phyloP scores from a whole-genome alignment of 2,888 invertebrate species.

The Microdon myrmicae region DNA sequence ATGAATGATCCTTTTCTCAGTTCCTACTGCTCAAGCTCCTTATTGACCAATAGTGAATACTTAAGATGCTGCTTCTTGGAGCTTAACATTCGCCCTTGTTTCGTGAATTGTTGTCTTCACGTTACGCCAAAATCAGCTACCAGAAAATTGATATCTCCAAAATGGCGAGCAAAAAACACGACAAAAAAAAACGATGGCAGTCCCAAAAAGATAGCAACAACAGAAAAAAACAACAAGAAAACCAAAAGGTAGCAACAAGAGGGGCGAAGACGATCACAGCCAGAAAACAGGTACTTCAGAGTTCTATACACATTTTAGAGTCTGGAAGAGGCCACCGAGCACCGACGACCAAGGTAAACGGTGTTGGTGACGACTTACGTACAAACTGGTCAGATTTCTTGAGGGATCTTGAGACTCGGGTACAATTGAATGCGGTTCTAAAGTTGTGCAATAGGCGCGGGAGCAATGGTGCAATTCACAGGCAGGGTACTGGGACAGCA shows the following conservation, averaged over 20 bases:
- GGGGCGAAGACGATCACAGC: slow-evolving; percentile 27
- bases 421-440: slow-evolving; percentile 36
- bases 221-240: slow-evolving; percentile 7
- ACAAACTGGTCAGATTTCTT: slow-evolving; percentile 37
- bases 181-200: no score
- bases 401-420: slow-evolving; percentile 27
- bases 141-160: slow-evolving; percentile 41
- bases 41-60: slow-evolving; percentile 9
- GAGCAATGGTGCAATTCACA: no score
- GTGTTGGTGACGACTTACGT: slow-evolving; percentile 18
- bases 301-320: background rate
- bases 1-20: no score
- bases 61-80: slow-evolving; percentile 9
- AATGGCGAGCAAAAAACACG: no score
- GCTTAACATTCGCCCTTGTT: slow-evolving; percentile 14
- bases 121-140: slow-evolving; percentile 36
- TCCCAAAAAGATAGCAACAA: no score
- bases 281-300: slow-evolving; percentile 25
- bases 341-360: slow-evolving; percentile 6
- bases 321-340: slow-evolving; percentile 2
- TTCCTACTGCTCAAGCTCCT: no score
- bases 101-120: slow-evolving; percentile 16
- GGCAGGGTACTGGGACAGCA: slow-evolving; percentile 10
- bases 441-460: slow-evolving; percentile 1
- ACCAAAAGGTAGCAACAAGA: slow-evolving; percentile 15